Evolutionary conservation across 2,797 vertebrate genomes (phyloP), one percentile per base, ranked within the genome.

Genomic region (Betta splendens): DNA sequence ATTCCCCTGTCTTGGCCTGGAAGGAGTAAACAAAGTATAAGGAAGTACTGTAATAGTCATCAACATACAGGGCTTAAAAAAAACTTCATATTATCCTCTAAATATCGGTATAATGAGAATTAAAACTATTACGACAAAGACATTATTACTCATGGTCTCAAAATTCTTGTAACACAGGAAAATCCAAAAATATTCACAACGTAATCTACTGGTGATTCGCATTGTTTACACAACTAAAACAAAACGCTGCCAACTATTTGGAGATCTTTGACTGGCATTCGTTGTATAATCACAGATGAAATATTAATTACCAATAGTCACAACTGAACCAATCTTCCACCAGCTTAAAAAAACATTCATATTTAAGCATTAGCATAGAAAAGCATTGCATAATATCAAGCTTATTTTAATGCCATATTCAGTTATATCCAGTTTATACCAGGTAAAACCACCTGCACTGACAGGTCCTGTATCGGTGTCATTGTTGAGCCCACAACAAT

Each of bases 1-100:
- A 89, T 80, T 85, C 88, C 89, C 86, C 89, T 84, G 75, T 70
- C 78, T 63, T 70, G 55, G 71, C 77, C 60, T 49, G 53, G 60
- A 69, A 62, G 65, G 73, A 62, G 75, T 84, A 79, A 84, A 87
- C 77, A 83, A 69, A 81, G 67, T 64, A 70, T 81, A 84, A 85
- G 84, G 78, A 88, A 88, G 85, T 85, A 63, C 53, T 47, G 45
- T 39, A 18, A 56, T 50, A 78, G 72, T 55, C 69, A 66, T 71
- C 76, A 64, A 50, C 58, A 78, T 44, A 64, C 31, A 69, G 69
- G 75, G 63, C 61, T 31, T 63, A 21, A 64, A 16, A 66, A 62
- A 49, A n/a, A 83, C n/a, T 91, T 88, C 86, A 77, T 81, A 86
- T 87, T 51, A 67, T 74, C 32, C 15, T 46, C 20, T 58, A 29